These are phyloP conservation scores for Galerucella pusilla DNA, from an alignment of 2,888 invertebrate genomes.

Conservation along the genomic window DNA sequence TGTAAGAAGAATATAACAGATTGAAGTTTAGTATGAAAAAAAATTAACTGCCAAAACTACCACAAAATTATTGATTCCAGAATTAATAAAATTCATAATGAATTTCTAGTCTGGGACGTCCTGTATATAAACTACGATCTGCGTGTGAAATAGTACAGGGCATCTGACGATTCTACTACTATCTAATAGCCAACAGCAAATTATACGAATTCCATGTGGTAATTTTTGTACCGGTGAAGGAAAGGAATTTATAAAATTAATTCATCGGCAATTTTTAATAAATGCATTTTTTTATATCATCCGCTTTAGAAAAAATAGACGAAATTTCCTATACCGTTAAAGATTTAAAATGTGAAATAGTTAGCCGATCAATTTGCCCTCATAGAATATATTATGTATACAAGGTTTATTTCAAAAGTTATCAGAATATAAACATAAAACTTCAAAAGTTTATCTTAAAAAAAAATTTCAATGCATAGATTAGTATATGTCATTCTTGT, in stretches of 20 bases:
- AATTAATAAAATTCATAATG: no score
- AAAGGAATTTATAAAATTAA: constrained; percentile 10
- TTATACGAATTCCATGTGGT: constrained; percentile 7
- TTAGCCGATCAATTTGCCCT: background rate
- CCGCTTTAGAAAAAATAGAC: background rate
- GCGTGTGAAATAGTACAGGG: constrained; percentile 24
- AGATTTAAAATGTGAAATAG: background rate
- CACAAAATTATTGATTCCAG: no score
- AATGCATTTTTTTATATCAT: constrained; percentile 1
- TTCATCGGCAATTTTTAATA: constrained; percentile 7
- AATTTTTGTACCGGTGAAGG: constrained; percentile 3
- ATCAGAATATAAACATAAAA: background rate
- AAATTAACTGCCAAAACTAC: no score
- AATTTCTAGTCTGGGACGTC: background rate
- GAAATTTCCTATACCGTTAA: background rate
- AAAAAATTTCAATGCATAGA: background rate
- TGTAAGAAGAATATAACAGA: no score
- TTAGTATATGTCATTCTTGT: no score
- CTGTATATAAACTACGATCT: background rate
- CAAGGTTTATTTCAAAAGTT: background rate
- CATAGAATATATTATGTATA: background rate
- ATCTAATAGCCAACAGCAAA: constrained; percentile 1
- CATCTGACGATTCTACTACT: constrained; percentile 12
- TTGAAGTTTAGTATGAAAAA: no score
- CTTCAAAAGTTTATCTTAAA: background rate